Percentiles rank a stretch among this genome's conserved stretches.
Evolutionary conservation across 2,113 vertebrate species (phyloP).

Genomic region (Crotophaga sulcirostris): DNA sequence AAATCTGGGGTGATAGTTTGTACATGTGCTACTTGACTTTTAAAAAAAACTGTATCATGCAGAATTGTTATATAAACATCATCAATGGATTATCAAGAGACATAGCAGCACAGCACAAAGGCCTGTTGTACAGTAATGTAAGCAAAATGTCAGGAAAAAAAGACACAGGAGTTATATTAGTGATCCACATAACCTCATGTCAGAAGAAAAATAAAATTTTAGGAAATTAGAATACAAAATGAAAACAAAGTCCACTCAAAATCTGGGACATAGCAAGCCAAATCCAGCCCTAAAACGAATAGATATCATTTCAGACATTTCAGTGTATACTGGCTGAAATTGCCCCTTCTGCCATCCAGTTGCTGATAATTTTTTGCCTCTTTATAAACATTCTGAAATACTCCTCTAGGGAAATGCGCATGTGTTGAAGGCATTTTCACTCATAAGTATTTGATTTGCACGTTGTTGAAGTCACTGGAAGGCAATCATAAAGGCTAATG

Average conservation of each 20-base stretch:
- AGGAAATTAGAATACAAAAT: background rate
- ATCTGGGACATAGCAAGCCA: background rate
- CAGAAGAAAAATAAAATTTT: background rate
- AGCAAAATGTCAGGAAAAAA: background rate
- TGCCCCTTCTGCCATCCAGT: background rate
- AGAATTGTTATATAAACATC: background rate
- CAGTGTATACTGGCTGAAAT: background rate
- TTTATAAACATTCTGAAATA: background rate
- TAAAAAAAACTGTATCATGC: background rate
- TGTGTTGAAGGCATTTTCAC: background rate
- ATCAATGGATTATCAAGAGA: background rate
- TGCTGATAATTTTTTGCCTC: background rate
- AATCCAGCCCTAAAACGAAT: background rate
- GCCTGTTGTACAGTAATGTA: background rate
- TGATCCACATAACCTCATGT: background rate
- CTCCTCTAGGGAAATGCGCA: background rate
- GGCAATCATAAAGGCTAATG: background rate
- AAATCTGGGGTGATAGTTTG: background rate
- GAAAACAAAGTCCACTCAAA: background rate
- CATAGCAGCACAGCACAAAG: background rate
- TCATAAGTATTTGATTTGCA: background rate
- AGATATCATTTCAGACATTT: background rate
- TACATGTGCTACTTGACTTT: background rate
- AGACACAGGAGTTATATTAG: background rate
- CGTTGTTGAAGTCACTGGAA: background rate